Evolutionary conservation across 2,797 vertebrate genomes (phyloP).

Genomic region (Lithobates sylvaticus): DNA sequence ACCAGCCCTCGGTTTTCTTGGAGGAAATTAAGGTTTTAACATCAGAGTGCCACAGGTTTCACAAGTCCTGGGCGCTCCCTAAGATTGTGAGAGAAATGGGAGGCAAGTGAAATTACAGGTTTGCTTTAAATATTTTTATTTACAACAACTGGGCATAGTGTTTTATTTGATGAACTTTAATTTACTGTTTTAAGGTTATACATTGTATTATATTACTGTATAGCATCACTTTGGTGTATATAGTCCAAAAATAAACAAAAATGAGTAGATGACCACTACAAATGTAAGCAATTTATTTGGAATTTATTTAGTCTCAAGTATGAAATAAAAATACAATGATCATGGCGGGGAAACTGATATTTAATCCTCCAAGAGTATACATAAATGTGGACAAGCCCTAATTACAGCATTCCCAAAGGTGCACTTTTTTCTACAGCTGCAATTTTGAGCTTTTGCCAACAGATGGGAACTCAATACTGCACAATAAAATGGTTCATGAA

Average conservation of each 20-base stretch:
- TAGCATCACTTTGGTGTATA: background rate
- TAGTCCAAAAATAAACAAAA: background rate
- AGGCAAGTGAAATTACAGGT: too few relatives aligned
- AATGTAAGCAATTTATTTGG: constrained; percentile 7
- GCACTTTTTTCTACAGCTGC: constrained; percentile 59
- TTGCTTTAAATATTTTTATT: too few relatives aligned
- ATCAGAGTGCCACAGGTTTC: too few relatives aligned
- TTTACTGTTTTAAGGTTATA: background rate
- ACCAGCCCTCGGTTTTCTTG: too few relatives aligned
- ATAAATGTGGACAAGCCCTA: constrained; percentile 54
- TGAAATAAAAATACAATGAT: constrained; percentile 21
- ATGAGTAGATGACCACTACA: background rate
- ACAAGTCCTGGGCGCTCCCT: too few relatives aligned
- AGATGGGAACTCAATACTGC: constrained; percentile 35
- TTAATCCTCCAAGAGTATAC: constrained; percentile 33
- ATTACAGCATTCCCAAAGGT: constrained; percentile 53
- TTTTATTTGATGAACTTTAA: background rate
- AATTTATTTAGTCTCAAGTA: constrained; percentile 3
- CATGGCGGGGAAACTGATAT: constrained; percentile 26
- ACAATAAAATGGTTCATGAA: constrained; percentile 51
- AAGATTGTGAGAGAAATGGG: too few relatives aligned
- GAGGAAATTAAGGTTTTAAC: too few relatives aligned
- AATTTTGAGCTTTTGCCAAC: constrained; percentile 42
- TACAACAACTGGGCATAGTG: too few relatives aligned
- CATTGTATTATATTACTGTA: background rate